Percentiles rank a stretch among this genome's conserved stretches.
Conservation (phyloP, 2,888 invertebrate species). For the Apamea monoglypha region DNA sequence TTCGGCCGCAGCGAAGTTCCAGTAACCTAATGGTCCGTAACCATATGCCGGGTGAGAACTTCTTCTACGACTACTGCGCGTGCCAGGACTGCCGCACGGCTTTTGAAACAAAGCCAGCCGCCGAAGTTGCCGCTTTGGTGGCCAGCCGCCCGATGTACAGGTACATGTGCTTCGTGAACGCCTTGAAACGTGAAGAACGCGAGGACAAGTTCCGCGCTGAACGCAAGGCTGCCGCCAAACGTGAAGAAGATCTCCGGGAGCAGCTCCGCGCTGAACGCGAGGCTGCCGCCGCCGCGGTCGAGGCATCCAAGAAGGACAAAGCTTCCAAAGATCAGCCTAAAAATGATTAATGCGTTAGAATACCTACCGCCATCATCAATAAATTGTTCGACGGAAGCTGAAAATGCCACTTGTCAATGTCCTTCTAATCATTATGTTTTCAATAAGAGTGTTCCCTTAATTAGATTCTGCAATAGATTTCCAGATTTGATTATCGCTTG, state of each 20-base stretch:
- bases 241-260: constrained; percentile 4
- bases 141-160: not conserved
- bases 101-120: no score
- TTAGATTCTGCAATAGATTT: constrained; percentile 8
- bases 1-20: rapidly evolving
- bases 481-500: constrained; percentile 1
- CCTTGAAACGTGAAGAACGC: no score
- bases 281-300: rapidly evolving
- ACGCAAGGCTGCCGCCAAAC: constrained; percentile 11
- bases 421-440: constrained; percentile 1
- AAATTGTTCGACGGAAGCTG: not conserved
- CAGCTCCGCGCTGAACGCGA: not conserved
- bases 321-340: not conserved
- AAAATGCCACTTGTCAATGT: constrained; percentile 7
- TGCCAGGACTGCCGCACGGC: constrained; percentile 4
- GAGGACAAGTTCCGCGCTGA: no score
- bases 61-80: not conserved
- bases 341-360: not conserved
- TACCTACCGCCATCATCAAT: no score
- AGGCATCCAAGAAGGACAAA: not conserved
- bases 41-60: not conserved
- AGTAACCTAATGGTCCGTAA: no score
- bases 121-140: not conserved
- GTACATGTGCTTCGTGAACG: not conserved
- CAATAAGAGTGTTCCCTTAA: not conserved